These are phyloP conservation scores for Pachycephala philippinensis DNA, from an alignment of 2,113 vertebrate species.

Conservation along the genomic window DNA sequence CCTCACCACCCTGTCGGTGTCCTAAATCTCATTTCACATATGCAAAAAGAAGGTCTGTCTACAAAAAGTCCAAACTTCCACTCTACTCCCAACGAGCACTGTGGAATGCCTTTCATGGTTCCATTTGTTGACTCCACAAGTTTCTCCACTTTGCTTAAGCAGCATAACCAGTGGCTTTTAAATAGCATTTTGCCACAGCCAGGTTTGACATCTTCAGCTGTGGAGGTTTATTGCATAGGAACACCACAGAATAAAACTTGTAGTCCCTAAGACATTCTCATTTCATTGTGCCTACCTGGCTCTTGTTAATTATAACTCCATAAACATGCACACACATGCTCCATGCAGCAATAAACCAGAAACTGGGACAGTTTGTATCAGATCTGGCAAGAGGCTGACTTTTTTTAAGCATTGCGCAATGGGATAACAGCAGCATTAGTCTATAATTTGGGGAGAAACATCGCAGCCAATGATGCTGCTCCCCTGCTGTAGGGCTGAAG, in stretches of 20 bases:
- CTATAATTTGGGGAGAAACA: conserved; percentile 34
- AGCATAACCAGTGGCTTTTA: not conserved
- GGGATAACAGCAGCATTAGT: not conserved
- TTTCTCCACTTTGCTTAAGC: not conserved
- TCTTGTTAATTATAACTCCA: conserved; percentile 19
- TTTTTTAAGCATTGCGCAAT: conserved; percentile 17
- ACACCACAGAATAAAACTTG: not conserved
- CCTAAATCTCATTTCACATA: not conserved
- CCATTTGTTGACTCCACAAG: not conserved
- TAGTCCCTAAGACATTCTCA: not conserved
- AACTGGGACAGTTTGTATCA: conserved; percentile 57
- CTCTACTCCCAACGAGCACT: not conserved
- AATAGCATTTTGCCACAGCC: not conserved
- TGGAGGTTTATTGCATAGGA: not conserved
- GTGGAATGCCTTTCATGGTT: not conserved
- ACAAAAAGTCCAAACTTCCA: not conserved
- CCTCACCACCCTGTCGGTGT: not conserved
- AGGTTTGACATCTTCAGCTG: not conserved
- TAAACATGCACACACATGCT: conserved; percentile 24
- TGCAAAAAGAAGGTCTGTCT: not conserved
- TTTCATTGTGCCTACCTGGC: not conserved
- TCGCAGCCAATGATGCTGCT: not conserved
- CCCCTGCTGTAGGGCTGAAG: not conserved
- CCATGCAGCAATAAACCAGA: not conserved
- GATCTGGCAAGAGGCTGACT: conserved; percentile 40